A percentile compares a stretch with the other conserved stretches of the same genome.
Conservation (phyloP, 2,113 vertebrate genomes). For the Octodon degus region DNA sequence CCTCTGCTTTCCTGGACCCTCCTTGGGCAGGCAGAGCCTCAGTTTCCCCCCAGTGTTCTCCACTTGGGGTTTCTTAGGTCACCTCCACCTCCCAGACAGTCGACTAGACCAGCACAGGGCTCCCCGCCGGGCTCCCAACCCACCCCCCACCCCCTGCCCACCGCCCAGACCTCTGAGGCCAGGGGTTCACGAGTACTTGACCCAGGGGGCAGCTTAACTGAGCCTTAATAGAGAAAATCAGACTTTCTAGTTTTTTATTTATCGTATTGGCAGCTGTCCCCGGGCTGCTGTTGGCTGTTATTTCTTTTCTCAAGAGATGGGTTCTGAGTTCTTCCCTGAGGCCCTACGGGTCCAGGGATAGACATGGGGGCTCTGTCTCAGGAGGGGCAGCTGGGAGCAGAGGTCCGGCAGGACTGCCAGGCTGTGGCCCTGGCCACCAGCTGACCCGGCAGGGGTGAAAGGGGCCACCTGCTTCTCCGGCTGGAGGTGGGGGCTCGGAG, state of each 20-base stretch:
- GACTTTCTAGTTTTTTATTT: slow-evolving; percentile 35
- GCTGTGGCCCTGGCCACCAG: background rate
- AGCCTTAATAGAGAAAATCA: slow-evolving; percentile 81
- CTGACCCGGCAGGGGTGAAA: too few relatives aligned
- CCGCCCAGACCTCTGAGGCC: background rate
- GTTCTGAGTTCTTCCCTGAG: background rate
- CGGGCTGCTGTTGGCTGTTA: slow-evolving; percentile 45
- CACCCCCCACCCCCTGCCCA: background rate
- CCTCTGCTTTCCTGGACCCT: background rate
- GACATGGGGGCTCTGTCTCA: background rate
- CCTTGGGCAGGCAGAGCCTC: background rate
- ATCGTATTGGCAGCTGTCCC: slow-evolving; percentile 59
- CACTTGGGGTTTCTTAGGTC: slow-evolving; percentile 33
- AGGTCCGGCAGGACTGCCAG: background rate
- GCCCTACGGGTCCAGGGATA: background rate
- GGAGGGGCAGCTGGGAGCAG: background rate
- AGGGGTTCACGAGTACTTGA: slow-evolving; percentile 70
- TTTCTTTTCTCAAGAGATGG: background rate
- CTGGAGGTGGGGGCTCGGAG: background rate
- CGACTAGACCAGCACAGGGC: slow-evolving; percentile 72
- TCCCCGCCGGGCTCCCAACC: background rate
- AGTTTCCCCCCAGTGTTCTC: background rate
- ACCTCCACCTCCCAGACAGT: background rate
- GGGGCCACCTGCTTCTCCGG: background rate
- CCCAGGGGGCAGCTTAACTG: slow-evolving; percentile 74